Evolutionary conservation across 2,797 vertebrate genomes (phyloP).

Genomic region (Eulemur mongoz): DNA sequence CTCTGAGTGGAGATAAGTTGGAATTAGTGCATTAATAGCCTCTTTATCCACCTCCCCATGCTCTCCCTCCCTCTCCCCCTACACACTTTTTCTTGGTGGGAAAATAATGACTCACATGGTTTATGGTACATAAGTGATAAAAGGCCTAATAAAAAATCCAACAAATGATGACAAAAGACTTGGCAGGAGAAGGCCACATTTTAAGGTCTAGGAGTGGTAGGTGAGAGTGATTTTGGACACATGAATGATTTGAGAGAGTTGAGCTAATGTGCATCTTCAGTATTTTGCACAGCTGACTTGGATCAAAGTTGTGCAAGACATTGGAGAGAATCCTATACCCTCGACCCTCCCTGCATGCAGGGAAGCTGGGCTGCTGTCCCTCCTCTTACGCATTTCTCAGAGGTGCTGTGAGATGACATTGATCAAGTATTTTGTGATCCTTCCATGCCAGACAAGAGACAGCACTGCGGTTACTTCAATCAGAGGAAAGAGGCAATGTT

Average conservation of each 20-base stretch:
- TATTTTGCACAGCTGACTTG: not conserved
- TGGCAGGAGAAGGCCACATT: constrained; percentile 64
- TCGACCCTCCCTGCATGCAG: not conserved
- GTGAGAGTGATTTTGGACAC: constrained; percentile 57
- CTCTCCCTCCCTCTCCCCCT: not conserved
- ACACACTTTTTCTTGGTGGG: not conserved
- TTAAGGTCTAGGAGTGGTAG: not conserved
- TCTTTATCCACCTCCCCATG: not conserved
- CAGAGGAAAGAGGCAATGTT: not conserved
- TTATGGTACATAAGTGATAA: constrained; percentile 60
- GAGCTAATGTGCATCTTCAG: not conserved
- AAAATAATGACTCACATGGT: constrained; percentile 67
- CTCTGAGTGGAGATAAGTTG: constrained; percentile 26
- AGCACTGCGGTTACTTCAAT: not conserved
- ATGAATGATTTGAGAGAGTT: constrained; percentile 34
- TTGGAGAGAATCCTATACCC: not conserved
- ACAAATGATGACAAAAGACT: constrained; percentile 35
- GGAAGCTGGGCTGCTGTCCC: not conserved
- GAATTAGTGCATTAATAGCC: constrained; percentile 52
- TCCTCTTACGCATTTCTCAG: not conserved
- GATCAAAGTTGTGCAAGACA: not conserved
- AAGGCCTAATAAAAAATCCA: constrained; percentile 43
- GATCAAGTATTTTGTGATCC: not conserved
- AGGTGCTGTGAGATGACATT: not conserved
- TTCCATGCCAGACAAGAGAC: not conserved